Evolutionary conservation across 2,113 vertebrate species (phyloP).

Genomic region (Pomatostomus ruficeps): DNA sequence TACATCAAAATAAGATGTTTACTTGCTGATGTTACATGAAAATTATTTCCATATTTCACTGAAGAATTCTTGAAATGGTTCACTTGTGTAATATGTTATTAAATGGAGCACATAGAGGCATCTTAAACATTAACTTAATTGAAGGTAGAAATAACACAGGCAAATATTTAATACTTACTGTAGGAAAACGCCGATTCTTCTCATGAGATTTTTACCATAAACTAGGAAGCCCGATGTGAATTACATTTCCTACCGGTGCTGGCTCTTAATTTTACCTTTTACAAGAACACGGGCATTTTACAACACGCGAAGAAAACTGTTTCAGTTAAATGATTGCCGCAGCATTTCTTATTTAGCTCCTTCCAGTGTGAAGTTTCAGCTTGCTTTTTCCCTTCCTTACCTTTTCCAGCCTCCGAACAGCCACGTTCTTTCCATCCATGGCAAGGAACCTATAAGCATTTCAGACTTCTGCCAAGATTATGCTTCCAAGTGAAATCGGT

Average conservation of each 20-base stretch:
- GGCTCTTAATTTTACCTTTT: not conserved
- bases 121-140: conserved; percentile 4
- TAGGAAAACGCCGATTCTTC: not conserved
- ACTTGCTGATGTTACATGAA: conserved; percentile 26
- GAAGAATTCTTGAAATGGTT: not conserved
- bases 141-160: not conserved
- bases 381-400: not conserved
- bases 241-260: not conserved
- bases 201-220: not conserved
- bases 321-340: not conserved
- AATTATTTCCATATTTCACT: conserved; percentile 20
- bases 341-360: not conserved
- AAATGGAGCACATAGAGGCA: conserved; percentile 2
- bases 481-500: not conserved
- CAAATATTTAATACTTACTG: not conserved
- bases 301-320: not conserved
- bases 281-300: not conserved
- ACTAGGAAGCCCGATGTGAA: not conserved
- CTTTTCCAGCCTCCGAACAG: not conserved
- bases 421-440: not conserved
- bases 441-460: not conserved
- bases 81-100: conserved; percentile 4
- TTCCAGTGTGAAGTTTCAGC: not conserved
- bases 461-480: not conserved
- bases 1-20: not conserved